phyloP scores from a whole-genome alignment of 2,113 vertebrate species.

The Amblyornis subalaris region DNA sequence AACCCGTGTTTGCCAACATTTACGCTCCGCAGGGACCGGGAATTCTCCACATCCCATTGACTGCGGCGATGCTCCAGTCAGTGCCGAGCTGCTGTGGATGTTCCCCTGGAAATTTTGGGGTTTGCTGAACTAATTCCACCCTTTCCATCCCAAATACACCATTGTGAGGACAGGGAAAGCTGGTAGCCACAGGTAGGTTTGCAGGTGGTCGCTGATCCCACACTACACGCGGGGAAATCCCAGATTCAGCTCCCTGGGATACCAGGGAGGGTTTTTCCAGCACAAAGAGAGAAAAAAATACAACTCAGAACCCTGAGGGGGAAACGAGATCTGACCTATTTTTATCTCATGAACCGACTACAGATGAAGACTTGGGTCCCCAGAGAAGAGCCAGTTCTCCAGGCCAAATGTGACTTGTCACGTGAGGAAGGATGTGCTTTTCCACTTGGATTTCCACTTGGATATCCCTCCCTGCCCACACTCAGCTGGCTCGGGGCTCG shows the following conservation, averaged over 20 bases:
- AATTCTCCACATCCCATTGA: not conserved
- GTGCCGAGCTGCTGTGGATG: not conserved
- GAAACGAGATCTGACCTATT: conserved; percentile 6
- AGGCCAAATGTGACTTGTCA: not conserved
- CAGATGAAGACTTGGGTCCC: not conserved
- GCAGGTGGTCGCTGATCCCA: not conserved
- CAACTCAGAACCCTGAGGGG: not conserved
- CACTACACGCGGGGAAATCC: not conserved
- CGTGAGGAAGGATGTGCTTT: not conserved
- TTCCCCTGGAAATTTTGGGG: not conserved
- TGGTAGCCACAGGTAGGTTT: not conserved
- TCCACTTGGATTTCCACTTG: not conserved
- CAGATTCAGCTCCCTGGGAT: not conserved
- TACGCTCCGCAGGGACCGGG: fast-evolving
- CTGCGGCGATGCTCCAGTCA: not conserved
- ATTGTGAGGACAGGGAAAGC: not conserved
- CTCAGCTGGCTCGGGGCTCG: not conserved
- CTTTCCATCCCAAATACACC: not conserved
- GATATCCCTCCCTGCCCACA: not conserved
- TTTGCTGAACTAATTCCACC: not conserved
- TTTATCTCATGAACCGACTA: not conserved
- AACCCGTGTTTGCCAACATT: not conserved
- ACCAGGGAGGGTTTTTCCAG: not conserved
- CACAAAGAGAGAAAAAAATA: not conserved
- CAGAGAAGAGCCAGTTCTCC: not conserved